Conservation (phyloP, 37 sponge, comb jelly and placozoan species). For the Petrosia ficiformis region DNA sequence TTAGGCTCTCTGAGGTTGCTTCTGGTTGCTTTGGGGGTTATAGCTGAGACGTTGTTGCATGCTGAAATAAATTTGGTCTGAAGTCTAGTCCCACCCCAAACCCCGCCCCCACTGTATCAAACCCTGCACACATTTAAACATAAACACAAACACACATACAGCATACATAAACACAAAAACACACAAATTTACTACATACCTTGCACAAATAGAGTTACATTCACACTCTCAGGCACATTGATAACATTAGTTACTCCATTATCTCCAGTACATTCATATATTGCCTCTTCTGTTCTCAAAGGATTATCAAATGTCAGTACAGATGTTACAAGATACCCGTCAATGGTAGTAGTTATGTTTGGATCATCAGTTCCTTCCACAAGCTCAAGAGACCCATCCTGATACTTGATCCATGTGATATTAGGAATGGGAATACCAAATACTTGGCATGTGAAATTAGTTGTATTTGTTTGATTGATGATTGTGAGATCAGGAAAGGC, state of each 20-base stretch:
- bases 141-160: too few relatives aligned
- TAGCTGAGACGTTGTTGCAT: too few relatives aligned
- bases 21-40: too few relatives aligned
- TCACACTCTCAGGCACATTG: background rate
- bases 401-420: background rate
- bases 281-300: background rate
- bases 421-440: slow-evolving; percentile 3
- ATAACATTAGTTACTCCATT: slow-evolving; percentile 2
- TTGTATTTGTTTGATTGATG: background rate
- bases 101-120: too few relatives aligned
- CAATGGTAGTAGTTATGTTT: background rate
- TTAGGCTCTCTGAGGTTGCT: too few relatives aligned
- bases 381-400: background rate
- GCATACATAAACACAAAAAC: too few relatives aligned
- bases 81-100: too few relatives aligned
- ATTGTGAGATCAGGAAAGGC: background rate
- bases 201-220: background rate
- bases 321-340: slow-evolving; percentile 1
- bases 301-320: background rate
- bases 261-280: background rate
- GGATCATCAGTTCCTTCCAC: background rate
- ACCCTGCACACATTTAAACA: too few relatives aligned
- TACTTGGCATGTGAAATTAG: background rate
- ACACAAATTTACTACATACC: too few relatives aligned
- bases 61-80: too few relatives aligned